Percentiles rank a stretch among this genome's conserved stretches.
phyloP scores from a whole-genome alignment of 2,797 vertebrate genomes.

The Myioborus miniatus region DNA sequence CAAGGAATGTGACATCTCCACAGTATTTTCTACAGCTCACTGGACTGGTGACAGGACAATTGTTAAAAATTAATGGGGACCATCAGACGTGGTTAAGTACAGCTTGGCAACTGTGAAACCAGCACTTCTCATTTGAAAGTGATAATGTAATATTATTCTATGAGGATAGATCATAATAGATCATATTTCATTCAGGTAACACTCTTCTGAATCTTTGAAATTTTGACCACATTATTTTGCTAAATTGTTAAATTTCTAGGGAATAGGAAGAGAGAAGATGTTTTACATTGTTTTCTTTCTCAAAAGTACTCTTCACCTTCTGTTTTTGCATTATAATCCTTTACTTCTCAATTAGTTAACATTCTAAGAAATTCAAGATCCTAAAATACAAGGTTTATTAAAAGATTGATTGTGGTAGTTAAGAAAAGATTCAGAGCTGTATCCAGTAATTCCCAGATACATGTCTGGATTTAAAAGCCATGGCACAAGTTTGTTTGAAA shows the following conservation, averaged over 20 bases:
- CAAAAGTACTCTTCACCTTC: neutral
- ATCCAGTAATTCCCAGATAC: neutral
- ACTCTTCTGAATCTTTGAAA: neutral
- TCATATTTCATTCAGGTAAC: neutral
- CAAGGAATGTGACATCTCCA: constrained; percentile 28
- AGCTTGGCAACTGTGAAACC: neutral
- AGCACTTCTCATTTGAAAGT: neutral
- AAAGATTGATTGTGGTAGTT: neutral
- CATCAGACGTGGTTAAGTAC: constrained; percentile 13
- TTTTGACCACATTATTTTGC: neutral
- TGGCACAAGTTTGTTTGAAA: neutral
- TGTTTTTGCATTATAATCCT: neutral
- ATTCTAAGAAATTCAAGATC: neutral
- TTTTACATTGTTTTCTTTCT: neutral
- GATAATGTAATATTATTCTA: neutral
- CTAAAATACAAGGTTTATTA: neutral
- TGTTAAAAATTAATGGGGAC: constrained; percentile 51
- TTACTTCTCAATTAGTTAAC: neutral
- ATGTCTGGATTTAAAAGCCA: neutral
- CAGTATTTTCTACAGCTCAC: constrained; percentile 38
- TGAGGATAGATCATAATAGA: neutral
- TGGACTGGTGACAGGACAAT: constrained; percentile 5
- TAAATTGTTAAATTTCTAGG: neutral
- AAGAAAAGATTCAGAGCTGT: neutral
- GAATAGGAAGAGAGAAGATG: neutral